These are phyloP conservation scores for Oconnorella tubifera DNA, from an alignment of 2,888 invertebrate species.

Conservation along the genomic window DNA sequence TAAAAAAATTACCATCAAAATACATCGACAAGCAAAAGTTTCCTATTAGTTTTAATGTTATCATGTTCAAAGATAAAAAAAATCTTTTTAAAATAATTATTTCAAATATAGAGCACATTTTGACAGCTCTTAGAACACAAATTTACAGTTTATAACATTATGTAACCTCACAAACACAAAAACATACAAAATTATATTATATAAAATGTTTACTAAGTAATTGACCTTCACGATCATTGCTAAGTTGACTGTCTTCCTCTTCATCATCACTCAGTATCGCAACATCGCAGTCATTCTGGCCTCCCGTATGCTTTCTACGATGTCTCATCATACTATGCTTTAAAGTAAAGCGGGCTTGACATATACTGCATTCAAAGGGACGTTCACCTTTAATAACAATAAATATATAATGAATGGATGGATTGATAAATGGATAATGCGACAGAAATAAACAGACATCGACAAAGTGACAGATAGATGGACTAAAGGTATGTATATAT, in stretches of 20 bases:
- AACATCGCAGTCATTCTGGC: not conserved
- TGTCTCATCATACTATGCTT: constrained; percentile 93
- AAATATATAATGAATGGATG: not conserved
- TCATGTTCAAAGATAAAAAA: too few species aligned
- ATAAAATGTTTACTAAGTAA: too few species aligned
- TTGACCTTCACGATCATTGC: too few species aligned
- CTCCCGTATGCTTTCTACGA: constrained; percentile 72
- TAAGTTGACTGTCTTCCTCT: not conserved
- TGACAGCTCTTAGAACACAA: too few species aligned
- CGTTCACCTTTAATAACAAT: constrained; percentile 62
- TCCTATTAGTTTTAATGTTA: too few species aligned
- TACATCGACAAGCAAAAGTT: too few species aligned
- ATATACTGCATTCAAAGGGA: constrained; percentile 86
- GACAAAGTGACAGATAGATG: not conserved
- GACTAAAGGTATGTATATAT: not conserved
- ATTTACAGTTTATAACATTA: too few species aligned
- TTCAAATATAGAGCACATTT: too few species aligned
- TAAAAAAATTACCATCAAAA: too few species aligned
- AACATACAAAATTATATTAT: too few species aligned
- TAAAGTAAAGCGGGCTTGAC: constrained; percentile 79
- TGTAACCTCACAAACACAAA: too few species aligned
- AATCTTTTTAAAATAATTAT: too few species aligned
- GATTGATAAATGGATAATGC: not conserved
- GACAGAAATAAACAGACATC: not conserved
- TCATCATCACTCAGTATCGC: constrained; percentile 13